A percentile compares a stretch with the other conserved stretches of the same genome.
phyloP scores from a whole-genome alignment of 2,888 invertebrate genomes.

The Philaethria dido region DNA sequence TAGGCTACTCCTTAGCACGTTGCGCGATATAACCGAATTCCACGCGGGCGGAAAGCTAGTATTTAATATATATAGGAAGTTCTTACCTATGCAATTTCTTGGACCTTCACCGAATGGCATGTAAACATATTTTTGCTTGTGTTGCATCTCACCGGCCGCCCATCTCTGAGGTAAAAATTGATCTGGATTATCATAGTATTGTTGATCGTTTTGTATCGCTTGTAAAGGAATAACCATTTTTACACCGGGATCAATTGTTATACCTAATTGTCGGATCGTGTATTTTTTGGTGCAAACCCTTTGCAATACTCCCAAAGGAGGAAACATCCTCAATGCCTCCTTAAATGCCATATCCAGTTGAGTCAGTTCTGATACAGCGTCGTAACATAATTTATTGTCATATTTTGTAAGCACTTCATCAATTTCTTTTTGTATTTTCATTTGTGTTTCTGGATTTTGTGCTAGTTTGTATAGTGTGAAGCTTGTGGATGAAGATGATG shows the following conservation, averaged over 20 bases:
- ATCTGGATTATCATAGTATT: slow-evolving; percentile 61
- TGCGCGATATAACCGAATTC: too few species aligned
- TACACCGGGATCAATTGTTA: slow-evolving; percentile 63
- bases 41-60: slow-evolving; percentile 51
- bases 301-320: slow-evolving; percentile 58
- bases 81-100: slow-evolving; percentile 63
- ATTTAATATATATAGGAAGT: slow-evolving; percentile 43
- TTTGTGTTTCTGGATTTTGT: slow-evolving; percentile 65
- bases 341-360: slow-evolving; percentile 59
- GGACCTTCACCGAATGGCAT: slow-evolving; percentile 67
- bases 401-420: slow-evolving; percentile 59
- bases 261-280: slow-evolving; percentile 51
- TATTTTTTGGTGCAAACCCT: slow-evolving; percentile 56
- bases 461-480: slow-evolving; percentile 68
- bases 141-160: slow-evolving; percentile 41
- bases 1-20: too few species aligned
- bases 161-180: slow-evolving; percentile 62
- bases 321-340: slow-evolving; percentile 63
- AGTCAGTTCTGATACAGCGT: slow-evolving; percentile 61
- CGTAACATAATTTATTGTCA: slow-evolving; percentile 61
- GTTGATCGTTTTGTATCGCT: slow-evolving; percentile 63
- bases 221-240: slow-evolving; percentile 61
- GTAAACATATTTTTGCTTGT: slow-evolving; percentile 53
- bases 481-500: slow-evolving; percentile 71
- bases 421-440: slow-evolving; percentile 63